Evolutionary conservation across 2,797 vertebrate genomes (phyloP).

Genomic region (Melopsittacus undulatus): DNA sequence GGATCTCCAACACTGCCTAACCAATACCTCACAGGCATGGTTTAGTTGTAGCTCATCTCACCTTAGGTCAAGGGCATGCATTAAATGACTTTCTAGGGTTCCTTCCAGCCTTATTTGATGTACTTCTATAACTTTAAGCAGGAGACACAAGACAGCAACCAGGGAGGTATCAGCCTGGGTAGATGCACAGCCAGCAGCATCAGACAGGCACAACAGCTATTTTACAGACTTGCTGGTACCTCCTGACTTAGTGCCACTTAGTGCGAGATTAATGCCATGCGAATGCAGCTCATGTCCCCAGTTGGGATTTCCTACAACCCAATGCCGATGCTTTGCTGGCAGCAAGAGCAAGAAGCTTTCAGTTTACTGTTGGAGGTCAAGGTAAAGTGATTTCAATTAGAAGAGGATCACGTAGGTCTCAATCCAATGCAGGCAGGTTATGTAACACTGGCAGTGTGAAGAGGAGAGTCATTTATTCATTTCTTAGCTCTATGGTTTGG

Average conservation of each 20-base stretch:
- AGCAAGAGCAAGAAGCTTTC: slow-evolving; percentile 65
- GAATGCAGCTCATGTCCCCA: slow-evolving; percentile 5
- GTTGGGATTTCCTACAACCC: slow-evolving; percentile 68
- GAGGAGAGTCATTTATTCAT: slow-evolving; percentile 70
- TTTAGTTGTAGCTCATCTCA: background rate
- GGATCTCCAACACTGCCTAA: background rate
- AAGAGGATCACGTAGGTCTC: slow-evolving; percentile 76
- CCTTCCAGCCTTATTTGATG: background rate
- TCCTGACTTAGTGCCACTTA: slow-evolving; percentile 53
- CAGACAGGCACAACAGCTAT: background rate
- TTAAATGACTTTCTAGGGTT: background rate
- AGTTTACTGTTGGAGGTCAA: slow-evolving; percentile 75
- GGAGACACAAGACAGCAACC: background rate
- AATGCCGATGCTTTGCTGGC: slow-evolving; percentile 54
- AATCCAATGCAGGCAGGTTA: slow-evolving; percentile 73
- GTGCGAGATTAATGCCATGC: background rate
- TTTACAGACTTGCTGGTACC: slow-evolving; percentile 45
- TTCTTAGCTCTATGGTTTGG: slow-evolving; percentile 7
- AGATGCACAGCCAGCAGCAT: background rate
- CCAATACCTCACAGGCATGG: accelerated
- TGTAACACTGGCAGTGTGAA: slow-evolving; percentile 43
- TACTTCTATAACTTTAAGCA: background rate
- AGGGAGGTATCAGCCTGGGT: background rate
- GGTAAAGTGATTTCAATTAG: slow-evolving; percentile 79
- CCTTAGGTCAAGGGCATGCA: background rate